Percentiles rank a stretch among this genome's conserved stretches.
Evolutionary conservation across 1,140 invertebrate genomes (phyloP).

Genomic region (Cyclargus thomasi): DNA sequence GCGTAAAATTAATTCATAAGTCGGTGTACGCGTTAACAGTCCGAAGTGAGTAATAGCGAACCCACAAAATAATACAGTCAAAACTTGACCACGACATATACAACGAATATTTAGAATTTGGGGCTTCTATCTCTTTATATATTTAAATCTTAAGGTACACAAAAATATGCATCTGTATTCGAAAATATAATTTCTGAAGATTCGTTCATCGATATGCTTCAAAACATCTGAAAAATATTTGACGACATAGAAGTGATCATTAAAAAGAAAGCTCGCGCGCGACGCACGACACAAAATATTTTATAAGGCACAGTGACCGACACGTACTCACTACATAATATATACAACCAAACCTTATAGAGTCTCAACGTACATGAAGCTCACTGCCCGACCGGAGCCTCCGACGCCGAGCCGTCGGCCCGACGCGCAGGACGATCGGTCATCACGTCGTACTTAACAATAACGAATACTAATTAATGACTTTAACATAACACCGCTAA

Average conservation of each 20-base stretch:
- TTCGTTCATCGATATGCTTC: slow-evolving; percentile 9
- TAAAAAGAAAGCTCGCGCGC: background rate
- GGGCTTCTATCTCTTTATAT: background rate
- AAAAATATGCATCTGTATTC: slow-evolving; percentile 13
- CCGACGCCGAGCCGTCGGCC: background rate
- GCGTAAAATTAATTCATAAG: slow-evolving; percentile 37
- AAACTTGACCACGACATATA: background rate
- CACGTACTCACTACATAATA: slow-evolving; percentile 2
- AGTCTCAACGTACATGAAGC: slow-evolving; percentile 10
- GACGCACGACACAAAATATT: background rate
- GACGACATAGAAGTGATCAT: background rate
- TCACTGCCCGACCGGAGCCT: background rate
- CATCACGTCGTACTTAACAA: slow-evolving; percentile 57
- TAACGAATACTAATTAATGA: slow-evolving; percentile 71
- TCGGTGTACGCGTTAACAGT: slow-evolving; percentile 12
- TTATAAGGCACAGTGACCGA: slow-evolving; percentile 14
- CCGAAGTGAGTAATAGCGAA: background rate
- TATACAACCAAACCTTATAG: slow-evolving; percentile 11
- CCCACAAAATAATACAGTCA: background rate
- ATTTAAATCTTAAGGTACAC: slow-evolving; percentile 2
- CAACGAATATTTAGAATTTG: background rate
- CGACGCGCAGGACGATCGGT: slow-evolving; percentile 4
- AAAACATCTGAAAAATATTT: slow-evolving; percentile 11
- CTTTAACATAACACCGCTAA: slow-evolving; percentile 59
- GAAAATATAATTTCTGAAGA: slow-evolving; percentile 11